A percentile compares a stretch with the other conserved stretches of the same genome.
These are phyloP conservation scores for Psilanteris sp. DNA, from an alignment of 1,140 invertebrate genomes.

Conservation along the genomic window DNA sequence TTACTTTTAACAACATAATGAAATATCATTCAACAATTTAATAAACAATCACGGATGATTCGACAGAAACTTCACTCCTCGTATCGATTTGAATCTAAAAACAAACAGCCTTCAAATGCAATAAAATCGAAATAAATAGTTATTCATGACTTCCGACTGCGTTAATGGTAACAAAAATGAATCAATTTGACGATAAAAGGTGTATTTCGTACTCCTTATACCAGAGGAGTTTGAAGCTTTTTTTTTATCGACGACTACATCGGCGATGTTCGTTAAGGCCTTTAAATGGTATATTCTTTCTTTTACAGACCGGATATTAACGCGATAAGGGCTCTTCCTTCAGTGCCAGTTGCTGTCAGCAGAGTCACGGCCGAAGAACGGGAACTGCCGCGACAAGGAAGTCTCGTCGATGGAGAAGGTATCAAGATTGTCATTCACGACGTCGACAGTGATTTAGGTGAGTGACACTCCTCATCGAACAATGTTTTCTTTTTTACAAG, in stretches of 20 bases:
- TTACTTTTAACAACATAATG: too few species aligned
- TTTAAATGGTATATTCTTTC: conserved; percentile 39
- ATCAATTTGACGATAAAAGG: background rate
- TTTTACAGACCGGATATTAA: conserved; percentile 86
- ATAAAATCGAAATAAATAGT: background rate
- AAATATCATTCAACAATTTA: too few species aligned
- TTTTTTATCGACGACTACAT: conserved; percentile 11
- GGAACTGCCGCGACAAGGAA: conserved; percentile 85
- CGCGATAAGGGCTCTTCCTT: conserved; percentile 81
- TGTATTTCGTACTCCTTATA: background rate
- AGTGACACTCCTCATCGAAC: conserved; percentile 58
- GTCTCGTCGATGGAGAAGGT: conserved; percentile 92
- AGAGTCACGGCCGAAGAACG: conserved; percentile 82
- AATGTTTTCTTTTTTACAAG: conserved; percentile 19
- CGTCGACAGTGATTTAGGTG: conserved; percentile 85
- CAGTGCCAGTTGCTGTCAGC: conserved; percentile 78
- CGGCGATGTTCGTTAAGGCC: conserved; percentile 26
- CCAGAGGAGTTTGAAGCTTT: background rate
- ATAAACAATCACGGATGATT: too few species aligned
- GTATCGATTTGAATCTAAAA: too few species aligned
- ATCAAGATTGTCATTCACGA: conserved; percentile 96
- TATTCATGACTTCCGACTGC: background rate
- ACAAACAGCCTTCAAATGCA: too few species aligned
- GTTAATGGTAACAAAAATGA: background rate
- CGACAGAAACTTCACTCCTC: too few species aligned